Base-by-base conservation (phyloP, 2,797 vertebrate genomes). In the Pyrrhura leucotis region DNA sequence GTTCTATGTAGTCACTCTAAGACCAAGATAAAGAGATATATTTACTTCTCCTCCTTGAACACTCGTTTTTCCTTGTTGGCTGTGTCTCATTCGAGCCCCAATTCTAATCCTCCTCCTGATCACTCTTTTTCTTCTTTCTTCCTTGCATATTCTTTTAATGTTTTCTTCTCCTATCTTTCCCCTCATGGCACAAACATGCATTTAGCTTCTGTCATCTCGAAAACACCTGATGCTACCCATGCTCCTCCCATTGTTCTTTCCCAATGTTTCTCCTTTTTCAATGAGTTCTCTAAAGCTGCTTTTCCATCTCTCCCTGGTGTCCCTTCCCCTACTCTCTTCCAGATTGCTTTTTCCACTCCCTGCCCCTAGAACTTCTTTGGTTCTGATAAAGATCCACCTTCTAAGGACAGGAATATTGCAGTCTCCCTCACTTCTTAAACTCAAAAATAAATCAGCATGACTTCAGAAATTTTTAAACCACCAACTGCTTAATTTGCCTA, bases 361-460 rank as follows among this genome's bases (percentile, higher is more conserved):
- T 20, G 69, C 26, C 37, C 21, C 19, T 28, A 11, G 15, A 8
- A 53, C 37, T n/a, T 74, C 48, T 44, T 61, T 65, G 53, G 4
- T 51, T 66, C 63, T 35, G 31, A 54, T 19, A 22, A 61, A 68
- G 37, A 61, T 19, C 26, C 18, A 31, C 53, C 29, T 61, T 35
- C 35, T 54, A 35, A 29, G 37, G 51, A 48, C 16, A 53, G 6
- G 2, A 85, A 75, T 31, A 8, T 9, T 14, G 17, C 10, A 63
- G 85, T 14, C 71, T 59, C 65, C 20, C 61, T 67, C 17, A 20
- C 28, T 37, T 33, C 50, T 75, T 29, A 8, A 72, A 31, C 66
- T 14, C 65, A 31, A 79, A 89, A n/a, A 3, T 1, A 89, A 31
- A 3, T 1, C 29, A 39, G 28, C 3, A 20, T 0, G 2, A 40